phyloP scores from a whole-genome alignment of 2,113 vertebrate genomes.

The Bambusicola thoracicus region DNA sequence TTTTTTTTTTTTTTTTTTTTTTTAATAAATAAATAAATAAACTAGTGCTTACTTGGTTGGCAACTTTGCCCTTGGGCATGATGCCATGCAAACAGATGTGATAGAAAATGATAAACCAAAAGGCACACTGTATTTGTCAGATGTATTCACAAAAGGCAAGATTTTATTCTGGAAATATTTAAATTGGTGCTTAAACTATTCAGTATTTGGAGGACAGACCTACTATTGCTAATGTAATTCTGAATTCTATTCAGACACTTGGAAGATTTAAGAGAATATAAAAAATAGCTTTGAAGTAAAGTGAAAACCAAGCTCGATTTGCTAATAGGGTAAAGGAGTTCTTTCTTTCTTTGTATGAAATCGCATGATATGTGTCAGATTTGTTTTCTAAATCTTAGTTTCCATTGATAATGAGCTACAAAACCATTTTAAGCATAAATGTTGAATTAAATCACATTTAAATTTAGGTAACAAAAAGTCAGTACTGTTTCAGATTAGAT shows the following conservation, averaged over 20 bases:
- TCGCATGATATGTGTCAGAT: not conserved
- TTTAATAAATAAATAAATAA: too few species aligned
- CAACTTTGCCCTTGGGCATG: slow-evolving; percentile 44
- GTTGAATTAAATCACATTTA: not conserved
- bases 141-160: slow-evolving; percentile 11
- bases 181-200: not conserved
- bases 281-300: not conserved
- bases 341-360: not conserved
- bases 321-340: not conserved
- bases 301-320: not conserved
- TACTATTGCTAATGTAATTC: not conserved
- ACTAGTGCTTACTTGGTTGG: not conserved
- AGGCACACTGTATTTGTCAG: not conserved
- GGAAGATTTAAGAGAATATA: not conserved
- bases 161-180: not conserved
- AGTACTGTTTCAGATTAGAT: not conserved
- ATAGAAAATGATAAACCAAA: slow-evolving; percentile 21
- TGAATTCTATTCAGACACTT: not conserved
- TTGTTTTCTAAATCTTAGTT: not conserved
- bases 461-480: not conserved
- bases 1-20: too few species aligned
- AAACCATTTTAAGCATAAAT: not conserved
- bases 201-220: not conserved
- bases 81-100: slow-evolving; percentile 56
- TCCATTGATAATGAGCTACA: not conserved